Conservation (phyloP, 2,888 invertebrate genomes). For the Sarcophaga variegata region DNA sequence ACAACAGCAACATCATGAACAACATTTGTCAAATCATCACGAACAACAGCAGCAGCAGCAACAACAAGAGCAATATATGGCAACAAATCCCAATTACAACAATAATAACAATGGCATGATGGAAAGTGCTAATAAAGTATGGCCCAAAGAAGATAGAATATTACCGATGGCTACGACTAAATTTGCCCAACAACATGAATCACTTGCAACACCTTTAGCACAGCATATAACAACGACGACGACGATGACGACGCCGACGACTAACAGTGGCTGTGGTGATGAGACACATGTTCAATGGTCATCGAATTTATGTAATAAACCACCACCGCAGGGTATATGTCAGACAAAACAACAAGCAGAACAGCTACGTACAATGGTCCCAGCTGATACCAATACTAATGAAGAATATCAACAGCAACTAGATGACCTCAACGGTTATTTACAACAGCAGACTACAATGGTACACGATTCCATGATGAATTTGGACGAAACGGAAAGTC, state of each 20-base stretch:
- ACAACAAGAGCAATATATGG: slow-evolving; percentile 71
- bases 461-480: slow-evolving; percentile 90
- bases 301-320: slow-evolving; percentile 57
- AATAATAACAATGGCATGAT: slow-evolving; percentile 64
- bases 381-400: slow-evolving; percentile 57
- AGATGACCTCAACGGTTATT: slow-evolving; percentile 95
- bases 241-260: slow-evolving; percentile 31
- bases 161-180: slow-evolving; percentile 8
- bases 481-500: slow-evolving; percentile 71
- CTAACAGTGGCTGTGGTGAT: slow-evolving; percentile 42
- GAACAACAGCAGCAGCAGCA: slow-evolving; percentile 59
- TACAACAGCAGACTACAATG: slow-evolving; percentile 94
- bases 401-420: slow-evolving; percentile 47
- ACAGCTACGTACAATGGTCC: slow-evolving; percentile 26
- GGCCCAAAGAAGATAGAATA: slow-evolving; percentile 61
- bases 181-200: not conserved
- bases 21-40: slow-evolving; percentile 55
- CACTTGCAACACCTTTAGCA: slow-evolving; percentile 35
- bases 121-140: slow-evolving; percentile 65
- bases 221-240: slow-evolving; percentile 52
- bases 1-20: slow-evolving; percentile 60
- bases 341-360: slow-evolving; percentile 43
- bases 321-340: slow-evolving; percentile 58
- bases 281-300: slow-evolving; percentile 57
- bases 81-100: slow-evolving; percentile 64